Percentiles rank a stretch among this genome's conserved stretches.
Conservation (phyloP, 2,797 vertebrate genomes). For the Xerus rutilus region DNA sequence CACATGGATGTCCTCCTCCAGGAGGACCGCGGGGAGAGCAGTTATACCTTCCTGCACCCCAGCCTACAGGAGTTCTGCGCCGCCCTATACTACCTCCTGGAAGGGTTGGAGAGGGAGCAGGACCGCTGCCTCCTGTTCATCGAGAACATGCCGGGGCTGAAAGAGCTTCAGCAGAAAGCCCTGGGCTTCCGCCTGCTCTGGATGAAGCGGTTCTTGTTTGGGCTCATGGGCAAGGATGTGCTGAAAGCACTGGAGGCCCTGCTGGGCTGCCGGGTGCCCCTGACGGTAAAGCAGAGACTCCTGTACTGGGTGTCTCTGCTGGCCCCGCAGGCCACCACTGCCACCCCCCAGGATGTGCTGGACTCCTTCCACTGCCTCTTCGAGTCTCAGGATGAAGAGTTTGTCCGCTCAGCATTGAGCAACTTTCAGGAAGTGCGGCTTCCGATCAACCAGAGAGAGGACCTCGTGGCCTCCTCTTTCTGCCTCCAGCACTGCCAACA, state of each 20-base stretch:
- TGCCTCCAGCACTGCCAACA: not conserved
- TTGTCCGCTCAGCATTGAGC: not conserved
- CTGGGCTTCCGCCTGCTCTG: not conserved
- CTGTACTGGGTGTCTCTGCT: conserved; percentile 43
- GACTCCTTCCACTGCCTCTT: conserved; percentile 64
- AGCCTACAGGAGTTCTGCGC: conserved; percentile 79
- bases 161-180: accelerated
- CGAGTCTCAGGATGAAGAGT: conserved; percentile 41
- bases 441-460: not conserved
- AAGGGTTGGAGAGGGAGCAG: not conserved
- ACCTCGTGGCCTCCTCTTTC: conserved; percentile 3
- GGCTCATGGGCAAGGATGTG: conserved; percentile 20
- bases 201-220: conserved; percentile 71
- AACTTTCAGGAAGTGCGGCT: conserved; percentile 37
- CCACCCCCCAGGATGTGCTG: not conserved
- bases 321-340: accelerated
- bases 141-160: not conserved
- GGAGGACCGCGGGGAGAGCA: not conserved
- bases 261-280: accelerated
- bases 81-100: conserved; percentile 59
- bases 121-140: accelerated
- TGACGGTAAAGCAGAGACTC: not conserved
- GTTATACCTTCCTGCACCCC: conserved; percentile 50
- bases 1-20: not conserved
- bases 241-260: not conserved